These are phyloP conservation scores for Peromyscus nudipes DNA, from an alignment of 2,797 vertebrate species.

Conservation along the genomic window DNA sequence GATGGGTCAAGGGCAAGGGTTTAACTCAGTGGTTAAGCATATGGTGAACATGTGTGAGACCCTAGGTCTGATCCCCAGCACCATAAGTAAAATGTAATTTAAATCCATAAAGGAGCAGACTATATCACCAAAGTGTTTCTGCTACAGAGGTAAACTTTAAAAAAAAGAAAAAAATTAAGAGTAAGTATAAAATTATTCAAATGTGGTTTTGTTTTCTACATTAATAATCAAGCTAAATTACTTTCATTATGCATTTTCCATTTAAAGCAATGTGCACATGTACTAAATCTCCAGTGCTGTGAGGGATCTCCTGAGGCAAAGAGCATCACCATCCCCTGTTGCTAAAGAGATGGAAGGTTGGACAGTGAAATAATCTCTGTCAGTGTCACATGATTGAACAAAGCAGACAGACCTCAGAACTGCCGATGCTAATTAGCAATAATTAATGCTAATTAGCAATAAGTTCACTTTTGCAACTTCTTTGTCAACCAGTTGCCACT, in stretches of 20 bases:
- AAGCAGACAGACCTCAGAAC: not conserved
- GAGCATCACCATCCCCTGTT: not conserved
- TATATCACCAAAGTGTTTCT: not conserved
- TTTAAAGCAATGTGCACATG: not conserved
- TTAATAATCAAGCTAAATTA: not conserved
- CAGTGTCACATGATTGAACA: not conserved
- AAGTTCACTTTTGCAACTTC: not conserved
- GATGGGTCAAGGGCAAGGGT: not conserved
- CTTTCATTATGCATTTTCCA: not conserved
- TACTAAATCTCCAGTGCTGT: not conserved
- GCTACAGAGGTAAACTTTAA: not conserved
- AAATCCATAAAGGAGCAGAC: not conserved
- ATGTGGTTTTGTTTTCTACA: not conserved
- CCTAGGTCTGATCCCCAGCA: not conserved
- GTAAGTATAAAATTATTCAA: not conserved
- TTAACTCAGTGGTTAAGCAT: not conserved
- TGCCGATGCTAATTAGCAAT: not conserved
- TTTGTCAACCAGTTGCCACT: not conserved
- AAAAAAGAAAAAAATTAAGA: not conserved
- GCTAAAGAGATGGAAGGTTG: not conserved
- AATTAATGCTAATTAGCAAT: not conserved
- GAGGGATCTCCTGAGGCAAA: not conserved
- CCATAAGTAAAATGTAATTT: not conserved
- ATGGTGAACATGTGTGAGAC: not conserved
- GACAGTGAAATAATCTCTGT: not conserved